Evolutionary conservation across 2,888 invertebrate species (phyloP), one percentile per base, ranked within the genome.

Genomic region (Phalera bucephala): DNA sequence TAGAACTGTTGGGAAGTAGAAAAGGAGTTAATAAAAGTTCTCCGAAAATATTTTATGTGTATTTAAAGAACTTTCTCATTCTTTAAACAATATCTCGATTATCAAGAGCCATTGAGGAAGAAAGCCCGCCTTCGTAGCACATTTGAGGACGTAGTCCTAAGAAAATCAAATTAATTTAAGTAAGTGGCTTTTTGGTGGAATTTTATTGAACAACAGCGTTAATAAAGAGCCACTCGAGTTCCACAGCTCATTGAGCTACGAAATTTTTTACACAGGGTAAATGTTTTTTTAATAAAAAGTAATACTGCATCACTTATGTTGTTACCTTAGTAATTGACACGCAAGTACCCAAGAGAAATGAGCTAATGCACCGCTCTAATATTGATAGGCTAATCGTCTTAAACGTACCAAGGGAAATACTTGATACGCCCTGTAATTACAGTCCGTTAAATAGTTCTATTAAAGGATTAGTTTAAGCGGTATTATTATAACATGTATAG

Each of bases 321-420:
- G 61, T 62, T 56, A 52, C 51, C 17, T 17, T 3, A 17, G 17
- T 72, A 78, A 80, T 80, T 76, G 73, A 47, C 54, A 54, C 46
- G 50, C 65, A 66, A 75, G 65, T 70, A 46, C 76, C 66, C 72
- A 43, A 23, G 79, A 74, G 80, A 74, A 78, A 78, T 81, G 59
- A 71, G 55, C 67, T 72, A 73, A 80, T 77, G 70, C 57, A 64
- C 52, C 59, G 51, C 64, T 65, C 53, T 62, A 70, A 61, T 77
- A 80, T 74, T 74, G 74, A 74, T 65, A 44, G 33, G 43, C 43
- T 30, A 55, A 62, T 62, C 52, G 46, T 50, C 39, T 40, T 26
- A 38, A 41, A 41, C 10, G 42, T 32, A 29, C 33, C 50, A 11
- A 29, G 54, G 45, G 61, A 46, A 45, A 43, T 45, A 48, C 41